A percentile compares a stretch with the other conserved stretches of the same genome.
These are phyloP conservation scores for Drosophila paulistorum DNA, from an alignment of 1,140 invertebrate species.

Conservation along the genomic window DNA sequence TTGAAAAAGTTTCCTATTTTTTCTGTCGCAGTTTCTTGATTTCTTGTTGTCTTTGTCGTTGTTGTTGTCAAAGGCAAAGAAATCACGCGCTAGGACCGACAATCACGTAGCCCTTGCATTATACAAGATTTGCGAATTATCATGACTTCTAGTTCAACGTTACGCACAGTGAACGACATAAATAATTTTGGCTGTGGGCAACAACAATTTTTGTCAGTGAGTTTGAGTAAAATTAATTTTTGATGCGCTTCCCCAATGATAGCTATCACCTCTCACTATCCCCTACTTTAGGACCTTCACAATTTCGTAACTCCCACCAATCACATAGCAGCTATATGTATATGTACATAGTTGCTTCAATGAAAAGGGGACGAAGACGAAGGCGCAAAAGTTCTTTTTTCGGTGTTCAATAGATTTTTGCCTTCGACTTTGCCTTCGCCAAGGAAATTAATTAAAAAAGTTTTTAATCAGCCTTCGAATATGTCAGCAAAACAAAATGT, in stretches of 20 bases:
- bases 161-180: conserved; percentile 59
- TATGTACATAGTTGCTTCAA: too few species aligned
- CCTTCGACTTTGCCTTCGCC: conserved; percentile 34
- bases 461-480: conserved; percentile 73
- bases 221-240: conserved; percentile 68
- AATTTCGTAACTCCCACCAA: background rate
- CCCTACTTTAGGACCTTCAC: background rate
- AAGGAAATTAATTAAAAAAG: conserved; percentile 81
- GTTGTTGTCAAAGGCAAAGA: conserved; percentile 45
- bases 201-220: conserved; percentile 54
- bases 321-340: background rate
- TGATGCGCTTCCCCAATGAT: conserved; percentile 45
- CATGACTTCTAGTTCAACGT: conserved; percentile 18
- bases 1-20: conserved; percentile 71
- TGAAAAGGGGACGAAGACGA: conserved; percentile 11
- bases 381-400: conserved; percentile 22
- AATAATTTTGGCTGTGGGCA: conserved; percentile 63
- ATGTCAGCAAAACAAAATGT: conserved; percentile 50
- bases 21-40: background rate
- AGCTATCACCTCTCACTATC: conserved; percentile 22
- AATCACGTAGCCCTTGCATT: conserved; percentile 57
- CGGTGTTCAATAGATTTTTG: conserved; percentile 48
- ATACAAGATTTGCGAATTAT: background rate
- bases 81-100: conserved; percentile 58
- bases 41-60: background rate